phyloP scores from a whole-genome alignment of 2,113 vertebrate genomes.

The Myrmophylax atrothorax region DNA sequence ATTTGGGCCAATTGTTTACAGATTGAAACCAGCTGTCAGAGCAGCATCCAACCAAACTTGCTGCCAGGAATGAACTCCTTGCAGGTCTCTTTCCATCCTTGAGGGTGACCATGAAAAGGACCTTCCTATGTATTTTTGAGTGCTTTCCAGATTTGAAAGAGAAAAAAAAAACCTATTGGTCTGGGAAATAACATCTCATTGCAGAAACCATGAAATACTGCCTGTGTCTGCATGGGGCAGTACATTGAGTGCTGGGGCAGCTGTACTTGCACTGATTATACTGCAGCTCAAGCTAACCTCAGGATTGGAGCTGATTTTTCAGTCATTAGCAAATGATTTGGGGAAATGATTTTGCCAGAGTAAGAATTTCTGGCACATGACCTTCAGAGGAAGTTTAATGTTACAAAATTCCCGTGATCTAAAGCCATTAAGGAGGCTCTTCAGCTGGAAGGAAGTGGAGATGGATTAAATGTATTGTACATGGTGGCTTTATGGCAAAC shows the following conservation, averaged over 20 bases:
- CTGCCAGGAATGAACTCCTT: not conserved
- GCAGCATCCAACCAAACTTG: not conserved
- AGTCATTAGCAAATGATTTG: not conserved
- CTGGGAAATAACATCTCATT: not conserved
- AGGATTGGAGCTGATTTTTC: not conserved
- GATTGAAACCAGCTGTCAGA: not conserved
- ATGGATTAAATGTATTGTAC: not conserved
- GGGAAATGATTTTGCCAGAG: not conserved
- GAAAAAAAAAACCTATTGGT: not conserved
- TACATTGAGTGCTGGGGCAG: accelerated
- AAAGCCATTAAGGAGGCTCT: not conserved
- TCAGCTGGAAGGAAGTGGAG: not conserved
- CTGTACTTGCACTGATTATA: not conserved
- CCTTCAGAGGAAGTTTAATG: not conserved
- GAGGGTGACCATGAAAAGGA: not conserved
- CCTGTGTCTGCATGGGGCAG: accelerated
- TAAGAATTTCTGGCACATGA: not conserved
- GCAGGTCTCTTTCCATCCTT: not conserved
- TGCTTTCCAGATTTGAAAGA: not conserved
- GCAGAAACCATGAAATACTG: not conserved
- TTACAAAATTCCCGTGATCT: not conserved
- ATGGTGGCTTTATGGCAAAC: not conserved
- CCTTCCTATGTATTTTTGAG: not conserved
- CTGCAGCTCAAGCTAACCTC: not conserved
- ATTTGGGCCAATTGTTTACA: not conserved